Evolutionary conservation across 2,888 invertebrate species (phyloP), one percentile per base, ranked within the genome.

Genomic region (Idaea biselata): DNA sequence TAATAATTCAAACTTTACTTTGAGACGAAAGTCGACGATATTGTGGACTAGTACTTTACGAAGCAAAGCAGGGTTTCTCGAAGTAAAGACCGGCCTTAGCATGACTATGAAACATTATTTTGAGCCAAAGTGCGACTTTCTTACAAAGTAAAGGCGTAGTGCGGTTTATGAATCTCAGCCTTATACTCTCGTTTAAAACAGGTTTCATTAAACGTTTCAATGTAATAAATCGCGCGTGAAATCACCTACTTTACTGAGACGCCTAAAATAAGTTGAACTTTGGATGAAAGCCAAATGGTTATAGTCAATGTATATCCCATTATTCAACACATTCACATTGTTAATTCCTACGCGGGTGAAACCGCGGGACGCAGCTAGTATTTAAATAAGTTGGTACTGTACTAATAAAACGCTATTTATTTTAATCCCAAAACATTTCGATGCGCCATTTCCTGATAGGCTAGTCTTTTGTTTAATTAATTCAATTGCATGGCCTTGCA

Each of bases 401-500:
- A 33, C 5, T 33, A 33, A 5, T 33, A 33, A 11, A 6, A 33
- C 8, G 44, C 44, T 44, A 44, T 44, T 44, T 44, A 44, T 11
- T n/a, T n/a, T 44, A 11, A 44, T 8, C 66, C 66, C 67, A 68
- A 58, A 61, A 44, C 14, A 44, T 14, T 44, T 14, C 44, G 18
- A 58, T 68, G 62, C 44, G 14, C 8, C 14, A 44, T 44, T 44
- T 44, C 44, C 44, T 44, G 44, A 14, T 44, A 44, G 11, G 8
- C 44, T 14, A 61, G 55, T 60, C 69, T 61, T 68, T 69, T 72
- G 70, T 70, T 83, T 66, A 62, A 59, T 54, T 67, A 66, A 67
- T 67, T 65, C 66, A 66, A 63, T 58, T 62, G n/a, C n/a, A n/a
- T n/a, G 70, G 60, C 71, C 71, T 72, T 68, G 71, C 69, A 69